Evolutionary conservation across 2,888 invertebrate species (phyloP).

Genomic region (Aleiodes testaceus): DNA sequence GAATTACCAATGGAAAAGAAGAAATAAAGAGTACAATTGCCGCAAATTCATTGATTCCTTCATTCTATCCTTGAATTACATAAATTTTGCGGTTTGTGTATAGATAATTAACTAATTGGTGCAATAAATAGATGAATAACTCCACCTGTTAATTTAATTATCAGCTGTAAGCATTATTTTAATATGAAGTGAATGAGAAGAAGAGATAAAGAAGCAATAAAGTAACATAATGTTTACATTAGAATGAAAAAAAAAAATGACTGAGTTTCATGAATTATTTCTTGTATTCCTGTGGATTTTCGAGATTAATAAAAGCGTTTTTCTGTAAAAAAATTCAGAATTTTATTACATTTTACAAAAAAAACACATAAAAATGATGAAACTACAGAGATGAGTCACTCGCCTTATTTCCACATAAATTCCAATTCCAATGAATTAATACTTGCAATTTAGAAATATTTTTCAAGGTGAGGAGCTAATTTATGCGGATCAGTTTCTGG

Average conservation of each 20-base stretch:
- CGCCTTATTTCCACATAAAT: too few species aligned
- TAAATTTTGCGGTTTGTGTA: conserved; percentile 30
- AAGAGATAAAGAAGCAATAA: neutral
- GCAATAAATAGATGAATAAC: conserved; percentile 49
- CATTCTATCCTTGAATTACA: neutral
- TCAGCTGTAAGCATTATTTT: conserved; percentile 65
- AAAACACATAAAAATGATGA: neutral
- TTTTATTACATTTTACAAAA: neutral
- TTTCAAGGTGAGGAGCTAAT: conserved; percentile 75
- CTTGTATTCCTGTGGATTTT: conserved; percentile 22
- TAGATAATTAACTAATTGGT: conserved; percentile 50
- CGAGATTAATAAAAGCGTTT: neutral
- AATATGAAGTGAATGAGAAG: conserved; percentile 32
- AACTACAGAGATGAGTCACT: too few species aligned
- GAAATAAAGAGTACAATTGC: neutral
- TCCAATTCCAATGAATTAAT: too few species aligned
- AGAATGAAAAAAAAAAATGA: conserved; percentile 22
- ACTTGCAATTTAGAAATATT: conserved; percentile 74
- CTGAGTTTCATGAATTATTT: conserved; percentile 20
- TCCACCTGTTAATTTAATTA: conserved; percentile 55
- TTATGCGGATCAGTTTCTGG: conserved; percentile 77
- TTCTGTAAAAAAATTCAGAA: neutral
- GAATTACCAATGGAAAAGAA: neutral
- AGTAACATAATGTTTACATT: conserved; percentile 37
- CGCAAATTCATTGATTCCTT: neutral